Evolutionary conservation across 2,113 vertebrate genomes (phyloP).

Genomic region (Corydoras maculifer): DNA sequence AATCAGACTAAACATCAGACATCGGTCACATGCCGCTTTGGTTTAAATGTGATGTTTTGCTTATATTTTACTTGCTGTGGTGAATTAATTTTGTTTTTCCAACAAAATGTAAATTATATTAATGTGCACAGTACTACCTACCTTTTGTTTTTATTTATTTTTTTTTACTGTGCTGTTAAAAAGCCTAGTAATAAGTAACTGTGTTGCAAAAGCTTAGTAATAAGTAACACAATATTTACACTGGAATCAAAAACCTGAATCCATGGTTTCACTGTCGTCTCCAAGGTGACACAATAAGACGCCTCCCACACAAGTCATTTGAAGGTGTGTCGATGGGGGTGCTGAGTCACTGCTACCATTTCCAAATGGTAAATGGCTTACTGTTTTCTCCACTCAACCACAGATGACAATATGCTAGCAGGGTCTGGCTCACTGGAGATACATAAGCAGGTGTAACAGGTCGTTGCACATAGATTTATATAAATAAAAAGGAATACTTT

Average conservation of each 20-base stretch:
- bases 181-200: no score
- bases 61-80: no score
- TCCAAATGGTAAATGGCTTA: neutral
- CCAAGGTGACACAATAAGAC: slow-evolving; percentile 21
- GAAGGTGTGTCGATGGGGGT: slow-evolving; percentile 2
- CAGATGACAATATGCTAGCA: slow-evolving; percentile 11
- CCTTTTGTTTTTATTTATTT: no score
- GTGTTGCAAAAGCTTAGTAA: no score
- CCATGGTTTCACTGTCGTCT: slow-evolving; percentile 16
- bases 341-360: neutral
- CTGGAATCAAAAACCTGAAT: neutral
- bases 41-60: no score
- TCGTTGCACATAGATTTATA: neutral
- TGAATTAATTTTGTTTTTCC: no score
- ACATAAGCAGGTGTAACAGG: neutral
- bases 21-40: no score
- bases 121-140: no score
- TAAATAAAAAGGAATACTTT: slow-evolving; percentile 1
- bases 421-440: slow-evolving; percentile 7
- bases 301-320: slow-evolving; percentile 27
- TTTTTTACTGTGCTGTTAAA: no score
- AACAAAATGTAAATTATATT: no score
- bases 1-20: no score
- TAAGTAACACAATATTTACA: no score
- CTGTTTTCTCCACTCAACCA: neutral